Conservation (phyloP, 2,113 vertebrate genomes). For the Austrofundulus limnaeus region DNA sequence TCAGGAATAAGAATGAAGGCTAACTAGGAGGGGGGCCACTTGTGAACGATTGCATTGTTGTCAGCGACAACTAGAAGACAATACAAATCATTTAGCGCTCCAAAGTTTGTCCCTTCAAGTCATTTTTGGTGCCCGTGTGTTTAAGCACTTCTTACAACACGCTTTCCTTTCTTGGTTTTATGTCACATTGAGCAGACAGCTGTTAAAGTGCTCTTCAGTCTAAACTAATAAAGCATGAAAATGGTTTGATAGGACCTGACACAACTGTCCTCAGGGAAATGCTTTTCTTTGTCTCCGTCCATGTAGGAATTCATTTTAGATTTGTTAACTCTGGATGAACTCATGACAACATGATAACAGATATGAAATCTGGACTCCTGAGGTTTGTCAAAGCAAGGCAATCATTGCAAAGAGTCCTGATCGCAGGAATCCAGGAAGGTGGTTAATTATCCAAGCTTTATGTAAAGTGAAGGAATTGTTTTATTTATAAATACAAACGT, state of each 20-base stretch:
- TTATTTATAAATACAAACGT: background rate
- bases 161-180: background rate
- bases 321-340: constrained; percentile 51
- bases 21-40: constrained; percentile 47
- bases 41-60: constrained; percentile 49
- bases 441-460: constrained; percentile 7
- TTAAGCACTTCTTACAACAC: constrained; percentile 1
- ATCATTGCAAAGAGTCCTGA: no score
- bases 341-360: constrained; percentile 15
- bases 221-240: constrained; percentile 15
- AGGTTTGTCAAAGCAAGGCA: constrained; percentile 30
- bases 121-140: constrained; percentile 17
- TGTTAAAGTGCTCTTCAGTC: constrained; percentile 12
- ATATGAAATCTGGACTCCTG: constrained; percentile 6
- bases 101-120: constrained; percentile 15
- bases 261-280: constrained; percentile 20
- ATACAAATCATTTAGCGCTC: constrained; percentile 33
- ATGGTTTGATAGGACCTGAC: constrained; percentile 11
- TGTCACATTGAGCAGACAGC: constrained; percentile 7
- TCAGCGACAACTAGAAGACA: constrained; percentile 40
- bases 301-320: constrained; percentile 18
- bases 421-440: constrained; percentile 17
- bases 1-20: constrained; percentile 60
- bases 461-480: constrained; percentile 20
- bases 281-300: constrained; percentile 1